A percentile compares a stretch with the other conserved stretches of the same genome.
These are phyloP conservation scores for Sebastes dallii DNA, from an alignment of 2,797 vertebrate species.

Conservation along the genomic window DNA sequence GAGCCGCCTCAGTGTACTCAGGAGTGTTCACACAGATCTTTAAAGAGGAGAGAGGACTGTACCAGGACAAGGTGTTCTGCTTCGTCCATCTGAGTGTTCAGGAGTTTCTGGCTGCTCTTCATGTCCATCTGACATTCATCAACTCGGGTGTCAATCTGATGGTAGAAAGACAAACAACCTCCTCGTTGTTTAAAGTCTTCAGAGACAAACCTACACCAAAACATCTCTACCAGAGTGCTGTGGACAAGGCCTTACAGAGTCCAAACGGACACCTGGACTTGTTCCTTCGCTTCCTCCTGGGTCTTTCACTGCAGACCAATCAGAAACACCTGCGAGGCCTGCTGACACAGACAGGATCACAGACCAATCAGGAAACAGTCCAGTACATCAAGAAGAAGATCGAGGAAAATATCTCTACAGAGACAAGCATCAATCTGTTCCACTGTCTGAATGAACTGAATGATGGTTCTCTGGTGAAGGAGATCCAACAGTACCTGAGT, in stretches of 20 bases:
- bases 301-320: constrained; percentile 36
- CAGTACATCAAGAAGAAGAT: constrained; percentile 34
- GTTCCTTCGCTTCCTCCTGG: constrained; percentile 6
- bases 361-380: not conserved
- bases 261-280: not conserved
- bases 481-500: not conserved
- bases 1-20: not conserved
- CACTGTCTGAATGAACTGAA: not conserved
- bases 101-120: not conserved
- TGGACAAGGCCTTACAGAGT: not conserved
- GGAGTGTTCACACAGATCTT: not conserved
- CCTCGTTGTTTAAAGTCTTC: not conserved
- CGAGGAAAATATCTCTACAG: not conserved
- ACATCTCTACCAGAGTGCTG: not conserved
- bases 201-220: not conserved
- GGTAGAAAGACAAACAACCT: not conserved
- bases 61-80: not conserved
- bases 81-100: not conserved
- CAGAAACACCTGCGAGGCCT: constrained; percentile 6
- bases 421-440: constrained; percentile 28
- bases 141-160: not conserved
- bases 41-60: not conserved
- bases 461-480: not conserved
- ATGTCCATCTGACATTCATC: not conserved
- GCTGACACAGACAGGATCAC: not conserved